These are phyloP conservation scores for Ips nitidus DNA, from an alignment of 1,140 invertebrate species.

Conservation along the genomic window DNA sequence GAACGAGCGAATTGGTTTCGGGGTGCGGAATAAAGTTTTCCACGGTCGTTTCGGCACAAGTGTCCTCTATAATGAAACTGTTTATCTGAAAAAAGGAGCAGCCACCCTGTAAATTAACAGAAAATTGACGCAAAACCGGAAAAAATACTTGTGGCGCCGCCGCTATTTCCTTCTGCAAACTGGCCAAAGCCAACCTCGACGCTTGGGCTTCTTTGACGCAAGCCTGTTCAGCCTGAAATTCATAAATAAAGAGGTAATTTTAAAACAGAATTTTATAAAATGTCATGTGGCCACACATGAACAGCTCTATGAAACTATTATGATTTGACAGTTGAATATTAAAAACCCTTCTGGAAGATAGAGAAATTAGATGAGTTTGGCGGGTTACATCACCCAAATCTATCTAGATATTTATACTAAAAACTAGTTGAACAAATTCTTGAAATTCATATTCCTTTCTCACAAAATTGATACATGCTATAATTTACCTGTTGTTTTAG, in stretches of 20 bases:
- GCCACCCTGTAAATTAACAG: neutral
- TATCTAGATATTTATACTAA: no score
- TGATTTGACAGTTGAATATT: no score
- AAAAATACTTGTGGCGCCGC: conserved; percentile 38
- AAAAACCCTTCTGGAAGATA: no score
- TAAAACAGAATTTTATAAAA: conserved; percentile 21
- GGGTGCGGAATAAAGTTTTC: conserved; percentile 48
- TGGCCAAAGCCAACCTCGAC: conserved; percentile 46
- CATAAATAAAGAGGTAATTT: neutral
- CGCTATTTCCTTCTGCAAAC: conserved; percentile 46
- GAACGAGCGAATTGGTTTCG: conserved; percentile 27
- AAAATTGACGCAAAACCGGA: neutral
- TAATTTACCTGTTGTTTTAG: conserved; percentile 30
- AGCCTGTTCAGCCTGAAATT: conserved; percentile 46
- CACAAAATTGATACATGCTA: no score
- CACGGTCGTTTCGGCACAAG: conserved; percentile 47
- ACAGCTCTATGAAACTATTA: no score
- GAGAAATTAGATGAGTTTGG: no score
- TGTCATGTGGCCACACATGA: no score
- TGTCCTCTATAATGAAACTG: conserved; percentile 47
- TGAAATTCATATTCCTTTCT: no score
- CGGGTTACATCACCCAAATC: no score
- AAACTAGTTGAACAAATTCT: no score
- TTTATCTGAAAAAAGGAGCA: conserved; percentile 23
- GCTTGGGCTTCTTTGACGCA: conserved; percentile 49